Percentiles rank a stretch among this genome's conserved stretches.
These are phyloP conservation scores for Oryzias melastigma DNA, from an alignment of 2,113 vertebrate genomes.

Conservation along the genomic window DNA sequence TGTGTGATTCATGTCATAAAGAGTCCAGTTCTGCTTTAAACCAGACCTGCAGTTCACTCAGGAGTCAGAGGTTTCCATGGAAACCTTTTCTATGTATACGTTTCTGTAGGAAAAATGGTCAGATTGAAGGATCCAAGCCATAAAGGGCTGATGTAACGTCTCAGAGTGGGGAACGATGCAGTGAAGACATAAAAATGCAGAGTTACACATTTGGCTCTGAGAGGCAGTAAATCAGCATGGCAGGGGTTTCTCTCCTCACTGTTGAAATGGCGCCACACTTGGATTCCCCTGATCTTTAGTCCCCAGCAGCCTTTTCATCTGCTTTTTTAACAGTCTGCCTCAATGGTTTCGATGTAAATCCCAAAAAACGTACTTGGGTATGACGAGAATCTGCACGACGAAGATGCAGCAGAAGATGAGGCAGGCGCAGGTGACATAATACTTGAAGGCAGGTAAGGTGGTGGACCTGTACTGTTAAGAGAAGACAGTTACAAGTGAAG, in stretches of 20 bases:
- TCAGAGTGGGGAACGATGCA: conserved; percentile 28
- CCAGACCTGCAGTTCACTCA: conserved; percentile 23
- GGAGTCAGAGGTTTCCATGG: neutral
- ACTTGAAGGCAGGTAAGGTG: conserved; percentile 93
- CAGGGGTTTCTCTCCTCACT: conserved; percentile 27
- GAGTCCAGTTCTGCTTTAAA: conserved; percentile 25
- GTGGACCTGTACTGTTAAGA: conserved; percentile 89
- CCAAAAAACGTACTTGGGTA: conserved; percentile 89
- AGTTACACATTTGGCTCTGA: conserved; percentile 51
- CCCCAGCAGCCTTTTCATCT: conserved; percentile 47
- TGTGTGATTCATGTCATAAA: conserved; percentile 22
- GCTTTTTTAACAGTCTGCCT: conserved; percentile 31
- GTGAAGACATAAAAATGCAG: conserved; percentile 11
- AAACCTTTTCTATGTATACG: neutral
- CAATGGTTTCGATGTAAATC: neutral
- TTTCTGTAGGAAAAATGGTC: neutral
- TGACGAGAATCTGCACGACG: conserved; percentile 89
- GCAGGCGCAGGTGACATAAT: conserved; percentile 94
- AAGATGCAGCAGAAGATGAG: conserved; percentile 98
- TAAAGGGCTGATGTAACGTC: conserved; percentile 51
- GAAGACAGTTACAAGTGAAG: neutral
- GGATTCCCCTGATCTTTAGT: conserved; percentile 64
- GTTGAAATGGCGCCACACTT: conserved; percentile 48
- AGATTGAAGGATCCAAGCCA: conserved; percentile 35
- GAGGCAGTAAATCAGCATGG: conserved; percentile 58